Conservation (phyloP, 2,797 vertebrate genomes). For the Sebastes jordani region DNA sequence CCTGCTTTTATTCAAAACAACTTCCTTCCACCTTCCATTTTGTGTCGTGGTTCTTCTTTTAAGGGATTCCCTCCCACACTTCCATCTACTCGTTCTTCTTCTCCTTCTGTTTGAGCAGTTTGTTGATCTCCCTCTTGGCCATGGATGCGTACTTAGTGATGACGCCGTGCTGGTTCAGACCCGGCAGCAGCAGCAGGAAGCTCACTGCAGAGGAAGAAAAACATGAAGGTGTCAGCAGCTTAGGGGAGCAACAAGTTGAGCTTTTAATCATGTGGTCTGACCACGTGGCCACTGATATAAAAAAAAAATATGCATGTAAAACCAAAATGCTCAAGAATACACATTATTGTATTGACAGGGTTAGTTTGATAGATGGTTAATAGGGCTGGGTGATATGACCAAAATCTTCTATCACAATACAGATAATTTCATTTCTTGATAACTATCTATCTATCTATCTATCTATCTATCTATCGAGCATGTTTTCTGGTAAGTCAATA, state of each 20-base stretch:
- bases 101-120: constrained; percentile 97
- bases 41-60: background rate
- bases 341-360: background rate
- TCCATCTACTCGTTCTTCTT: constrained; percentile 91
- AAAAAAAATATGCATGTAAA: background rate
- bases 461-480: no score
- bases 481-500: no score
- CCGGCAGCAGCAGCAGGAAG: constrained; percentile 92
- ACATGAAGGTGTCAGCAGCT: background rate
- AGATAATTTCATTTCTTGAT: no score
- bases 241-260: background rate
- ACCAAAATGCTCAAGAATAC: background rate
- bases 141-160: constrained; percentile 93
- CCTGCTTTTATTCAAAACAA: constrained; percentile 8
- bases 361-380: background rate
- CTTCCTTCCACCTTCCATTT: constrained; percentile 17
- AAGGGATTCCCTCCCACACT: background rate
- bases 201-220: constrained; percentile 81
- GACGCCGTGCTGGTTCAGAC: constrained; percentile 94
- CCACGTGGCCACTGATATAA: background rate
- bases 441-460: no score
- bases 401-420: no score
- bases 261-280: background rate
- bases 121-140: constrained; percentile 97
- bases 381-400: no score